A percentile compares a stretch with the other conserved stretches of the same genome.
Conservation (phyloP, 2,113 vertebrate species). For the Onychostruthus taczanowskii region DNA sequence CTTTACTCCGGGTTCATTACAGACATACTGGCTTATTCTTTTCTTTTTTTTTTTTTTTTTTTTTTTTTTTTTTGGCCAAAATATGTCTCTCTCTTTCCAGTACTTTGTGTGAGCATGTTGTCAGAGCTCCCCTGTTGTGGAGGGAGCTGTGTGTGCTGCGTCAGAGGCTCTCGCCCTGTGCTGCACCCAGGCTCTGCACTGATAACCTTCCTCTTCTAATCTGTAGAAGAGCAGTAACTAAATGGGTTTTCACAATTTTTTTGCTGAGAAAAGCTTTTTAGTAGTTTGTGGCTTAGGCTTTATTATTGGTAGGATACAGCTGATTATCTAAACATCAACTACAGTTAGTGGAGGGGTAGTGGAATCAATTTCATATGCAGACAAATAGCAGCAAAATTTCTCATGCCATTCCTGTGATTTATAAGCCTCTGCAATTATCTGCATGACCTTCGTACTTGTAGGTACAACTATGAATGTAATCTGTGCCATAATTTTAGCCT, state of each 20-base stretch:
- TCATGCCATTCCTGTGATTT: not conserved
- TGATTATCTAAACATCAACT: not conserved
- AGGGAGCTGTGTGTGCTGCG: accelerated
- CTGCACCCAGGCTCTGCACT: not conserved
- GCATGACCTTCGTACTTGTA: not conserved
- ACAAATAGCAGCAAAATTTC: not conserved
- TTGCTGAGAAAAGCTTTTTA: not conserved
- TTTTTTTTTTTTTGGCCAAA: not conserved
- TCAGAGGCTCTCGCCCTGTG: not conserved
- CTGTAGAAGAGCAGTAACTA: not conserved
- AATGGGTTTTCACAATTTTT: not conserved
- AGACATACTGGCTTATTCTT: not conserved
- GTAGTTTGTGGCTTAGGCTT: not conserved
- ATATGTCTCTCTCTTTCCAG: not conserved
- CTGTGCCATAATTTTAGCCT: not conserved
- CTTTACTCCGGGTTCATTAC: not conserved
- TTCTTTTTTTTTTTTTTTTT: not conserved
- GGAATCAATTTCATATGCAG: not conserved
- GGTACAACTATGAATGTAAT: not conserved
- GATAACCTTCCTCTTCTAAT: not conserved
- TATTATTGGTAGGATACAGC: not conserved
- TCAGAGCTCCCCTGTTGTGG: not conserved
- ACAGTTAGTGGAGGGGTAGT: not conserved
- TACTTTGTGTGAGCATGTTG: not conserved
- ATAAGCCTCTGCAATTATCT: not conserved